A percentile compares a stretch with the other conserved stretches of the same genome.
These are phyloP conservation scores for Saccostrea cuccullata DNA, from an alignment of 1,140 invertebrate genomes.

Conservation along the genomic window DNA sequence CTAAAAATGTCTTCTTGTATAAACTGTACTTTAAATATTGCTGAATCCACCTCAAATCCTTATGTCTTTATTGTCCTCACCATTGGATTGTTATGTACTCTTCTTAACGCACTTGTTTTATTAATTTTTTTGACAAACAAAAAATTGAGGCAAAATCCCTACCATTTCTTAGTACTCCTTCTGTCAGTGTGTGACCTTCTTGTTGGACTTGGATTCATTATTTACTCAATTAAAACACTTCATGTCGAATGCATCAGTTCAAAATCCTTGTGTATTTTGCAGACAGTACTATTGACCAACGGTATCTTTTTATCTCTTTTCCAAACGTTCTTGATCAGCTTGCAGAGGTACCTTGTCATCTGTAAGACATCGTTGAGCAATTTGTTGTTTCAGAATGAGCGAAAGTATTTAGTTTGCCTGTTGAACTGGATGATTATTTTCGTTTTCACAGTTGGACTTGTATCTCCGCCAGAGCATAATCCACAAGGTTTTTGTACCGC, in stretches of 20 bases:
- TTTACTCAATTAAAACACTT: neutral
- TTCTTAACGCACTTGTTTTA: neutral
- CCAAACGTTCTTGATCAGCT: constrained; percentile 5
- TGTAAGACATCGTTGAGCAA: neutral
- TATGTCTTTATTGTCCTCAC: neutral
- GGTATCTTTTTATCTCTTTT: neutral
- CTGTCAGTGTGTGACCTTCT: neutral
- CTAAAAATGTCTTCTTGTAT: neutral
- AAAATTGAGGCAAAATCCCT: constrained; percentile 15
- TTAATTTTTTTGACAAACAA: neutral
- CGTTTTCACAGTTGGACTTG: neutral
- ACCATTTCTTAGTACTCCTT: neutral
- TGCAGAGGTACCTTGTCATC: neutral
- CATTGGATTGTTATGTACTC: neutral
- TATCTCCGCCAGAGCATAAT: neutral
- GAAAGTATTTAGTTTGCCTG: neutral
- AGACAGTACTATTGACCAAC: neutral
- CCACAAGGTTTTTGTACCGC: neutral
- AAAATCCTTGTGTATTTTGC: neutral
- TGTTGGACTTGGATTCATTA: neutral
- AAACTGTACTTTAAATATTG: neutral
- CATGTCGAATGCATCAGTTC: neutral
- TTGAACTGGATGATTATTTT: constrained; percentile 9
- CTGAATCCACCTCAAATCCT: neutral
- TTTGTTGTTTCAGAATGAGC: neutral